A percentile compares a stretch with the other conserved stretches of the same genome.
Evolutionary conservation across 2,888 invertebrate species (phyloP).

Genomic region (Pardosa pseudoannulata): DNA sequence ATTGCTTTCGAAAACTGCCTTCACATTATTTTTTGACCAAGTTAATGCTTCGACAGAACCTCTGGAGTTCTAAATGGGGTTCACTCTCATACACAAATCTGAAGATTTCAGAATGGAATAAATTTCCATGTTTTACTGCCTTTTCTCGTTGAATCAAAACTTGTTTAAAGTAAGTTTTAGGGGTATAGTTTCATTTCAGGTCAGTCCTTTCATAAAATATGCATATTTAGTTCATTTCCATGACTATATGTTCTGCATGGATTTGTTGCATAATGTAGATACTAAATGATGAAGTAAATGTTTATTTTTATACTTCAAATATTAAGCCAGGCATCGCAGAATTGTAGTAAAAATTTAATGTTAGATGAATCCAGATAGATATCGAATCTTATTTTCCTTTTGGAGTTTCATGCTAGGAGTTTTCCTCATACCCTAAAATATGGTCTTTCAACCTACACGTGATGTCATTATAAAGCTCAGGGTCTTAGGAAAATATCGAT

Average conservation of each 20-base stretch:
- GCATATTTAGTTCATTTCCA: not conserved
- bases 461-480: no score
- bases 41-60: not conserved
- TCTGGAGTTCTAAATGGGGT: not conserved
- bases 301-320: not conserved
- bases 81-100: not conserved
- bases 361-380: not conserved
- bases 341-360: not conserved
- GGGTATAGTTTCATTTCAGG: not conserved
- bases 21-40: slow-evolving; percentile 3
- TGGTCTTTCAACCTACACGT: no score
- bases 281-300: not conserved
- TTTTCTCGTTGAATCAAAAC: not conserved
- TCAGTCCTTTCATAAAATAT: slow-evolving; percentile 4
- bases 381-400: not conserved
- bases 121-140: slow-evolving; percentile 40
- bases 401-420: no score
- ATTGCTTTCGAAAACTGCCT: not conserved
- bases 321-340: not conserved
- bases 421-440: no score
- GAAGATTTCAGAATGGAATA: slow-evolving; percentile 33
- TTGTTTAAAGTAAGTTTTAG: not conserved
- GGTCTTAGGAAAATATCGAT: no score
- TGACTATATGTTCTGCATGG: not conserved
- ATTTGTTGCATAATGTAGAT: not conserved